phyloP scores from a whole-genome alignment of 1,140 invertebrate species.

The Danaus melanippus region DNA sequence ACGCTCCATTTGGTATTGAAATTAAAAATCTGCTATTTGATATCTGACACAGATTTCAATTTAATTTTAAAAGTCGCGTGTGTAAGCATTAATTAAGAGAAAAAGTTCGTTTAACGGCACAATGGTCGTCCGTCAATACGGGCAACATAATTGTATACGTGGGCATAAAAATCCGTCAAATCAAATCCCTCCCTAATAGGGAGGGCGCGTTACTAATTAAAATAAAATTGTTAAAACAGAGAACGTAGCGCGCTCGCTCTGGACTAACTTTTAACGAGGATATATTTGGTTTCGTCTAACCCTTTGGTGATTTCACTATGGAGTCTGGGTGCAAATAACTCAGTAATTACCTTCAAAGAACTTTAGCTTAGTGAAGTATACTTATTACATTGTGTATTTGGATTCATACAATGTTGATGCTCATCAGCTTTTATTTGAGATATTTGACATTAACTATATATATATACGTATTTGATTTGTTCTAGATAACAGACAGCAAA shows the following conservation, averaged over 20 bases:
- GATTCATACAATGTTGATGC: no score
- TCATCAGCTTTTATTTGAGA: no score
- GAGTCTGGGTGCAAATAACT: constrained; percentile 69
- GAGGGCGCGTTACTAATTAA: constrained; percentile 60
- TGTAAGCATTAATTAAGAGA: constrained; percentile 21
- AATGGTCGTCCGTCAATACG: constrained; percentile 31
- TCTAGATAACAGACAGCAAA: constrained; percentile 30
- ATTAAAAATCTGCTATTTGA: no score
- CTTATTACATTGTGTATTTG: no score
- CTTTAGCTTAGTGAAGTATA: constrained; percentile 45
- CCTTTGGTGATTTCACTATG: constrained; percentile 69
- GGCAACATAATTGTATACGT: constrained; percentile 30
- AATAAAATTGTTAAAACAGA: constrained; percentile 71
- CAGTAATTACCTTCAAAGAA: constrained; percentile 70
- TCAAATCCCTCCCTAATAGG: constrained; percentile 51
- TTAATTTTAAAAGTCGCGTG: constrained; percentile 9
- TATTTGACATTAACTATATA: constrained; percentile 1
- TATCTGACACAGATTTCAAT: not conserved
- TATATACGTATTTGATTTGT: constrained; percentile 14
- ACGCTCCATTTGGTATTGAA: no score
- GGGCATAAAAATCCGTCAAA: constrained; percentile 40
- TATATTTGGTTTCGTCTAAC: constrained; percentile 69
- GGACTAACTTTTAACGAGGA: constrained; percentile 71
- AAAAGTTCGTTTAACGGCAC: constrained; percentile 23
- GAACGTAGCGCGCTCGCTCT: constrained; percentile 38